Evolutionary conservation across 2,888 invertebrate species (phyloP).

Genomic region (Clusia tigrina): DNA sequence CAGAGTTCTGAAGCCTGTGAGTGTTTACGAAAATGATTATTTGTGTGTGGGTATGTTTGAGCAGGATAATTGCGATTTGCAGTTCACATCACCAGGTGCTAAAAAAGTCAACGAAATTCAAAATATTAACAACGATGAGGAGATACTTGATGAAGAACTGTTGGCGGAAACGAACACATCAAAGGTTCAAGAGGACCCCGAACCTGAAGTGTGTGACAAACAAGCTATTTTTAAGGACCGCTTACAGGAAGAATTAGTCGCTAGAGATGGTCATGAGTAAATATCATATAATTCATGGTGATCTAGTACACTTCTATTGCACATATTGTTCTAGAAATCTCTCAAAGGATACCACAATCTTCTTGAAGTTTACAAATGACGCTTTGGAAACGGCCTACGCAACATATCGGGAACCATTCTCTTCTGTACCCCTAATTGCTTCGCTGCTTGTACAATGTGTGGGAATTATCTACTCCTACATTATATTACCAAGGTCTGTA

Average conservation of each 20-base stretch:
- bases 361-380: conserved; percentile 73
- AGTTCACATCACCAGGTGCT: conserved; percentile 56
- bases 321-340: conserved; percentile 63
- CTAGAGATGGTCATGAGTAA: conserved; percentile 83
- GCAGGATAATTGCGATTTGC: not conserved
- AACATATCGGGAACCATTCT: conserved; percentile 72
- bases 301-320: not conserved
- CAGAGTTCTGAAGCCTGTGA: conserved; percentile 82
- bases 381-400: conserved; percentile 75
- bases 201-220: conserved; percentile 59
- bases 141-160: conserved; percentile 51
- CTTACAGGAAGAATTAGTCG: conserved; percentile 83
- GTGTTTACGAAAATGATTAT: conserved; percentile 46
- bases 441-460: conserved; percentile 71
- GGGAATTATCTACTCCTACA: conserved; percentile 66
- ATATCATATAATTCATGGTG: too few species aligned
- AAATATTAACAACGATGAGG: conserved; percentile 40
- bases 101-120: conserved; percentile 54
- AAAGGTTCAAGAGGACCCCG: conserved; percentile 34
- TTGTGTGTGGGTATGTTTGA: not conserved
- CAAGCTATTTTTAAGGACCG: conserved; percentile 80
- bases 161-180: conserved; percentile 41
- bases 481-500: conserved; percentile 68
- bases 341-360: conserved; percentile 72
- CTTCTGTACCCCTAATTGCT: conserved; percentile 71